phyloP scores from a whole-genome alignment of 2,888 invertebrate genomes.

The Polylopha cassiicola region DNA sequence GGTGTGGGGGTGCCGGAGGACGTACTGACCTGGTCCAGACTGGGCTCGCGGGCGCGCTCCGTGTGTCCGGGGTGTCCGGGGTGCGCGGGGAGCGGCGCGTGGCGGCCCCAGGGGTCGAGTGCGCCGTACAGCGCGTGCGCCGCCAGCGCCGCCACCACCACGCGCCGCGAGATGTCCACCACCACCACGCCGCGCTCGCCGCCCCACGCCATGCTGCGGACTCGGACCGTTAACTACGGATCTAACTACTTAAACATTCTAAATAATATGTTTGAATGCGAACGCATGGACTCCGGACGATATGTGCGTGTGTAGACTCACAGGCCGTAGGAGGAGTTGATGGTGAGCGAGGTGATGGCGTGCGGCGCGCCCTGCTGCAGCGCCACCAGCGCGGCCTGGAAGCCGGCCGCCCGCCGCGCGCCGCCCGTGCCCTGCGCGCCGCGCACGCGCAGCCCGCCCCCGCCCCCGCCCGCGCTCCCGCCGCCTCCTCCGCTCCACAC shows the following conservation, averaged over 20 bases:
- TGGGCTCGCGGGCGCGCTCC: constrained; percentile 87
- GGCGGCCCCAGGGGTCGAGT: constrained; percentile 81
- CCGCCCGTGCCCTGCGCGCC: constrained; percentile 62
- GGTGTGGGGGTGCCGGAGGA: constrained; percentile 9
- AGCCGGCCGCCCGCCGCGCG: constrained; percentile 92
- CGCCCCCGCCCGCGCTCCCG: constrained; percentile 27
- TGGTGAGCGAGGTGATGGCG: constrained; percentile 91
- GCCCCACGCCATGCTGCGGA: constrained; percentile 95
- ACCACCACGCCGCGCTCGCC: constrained; percentile 97
- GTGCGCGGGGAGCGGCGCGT: constrained; percentile 85
- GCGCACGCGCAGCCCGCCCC: constrained; percentile 52
- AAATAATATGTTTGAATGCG: neutral
- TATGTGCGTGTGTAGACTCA: constrained; percentile 77
- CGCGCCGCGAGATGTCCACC: constrained; percentile 94
- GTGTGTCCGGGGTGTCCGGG: constrained; percentile 70
- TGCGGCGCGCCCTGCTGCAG: constrained; percentile 91
- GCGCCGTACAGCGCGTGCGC: constrained; percentile 95
- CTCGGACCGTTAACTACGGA: neutral
- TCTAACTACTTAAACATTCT: too few relatives aligned
- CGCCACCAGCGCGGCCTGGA: constrained; percentile 97
- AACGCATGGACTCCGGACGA: neutral
- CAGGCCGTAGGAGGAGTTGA: constrained; percentile 98
- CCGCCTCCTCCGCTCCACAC: constrained; percentile 33
- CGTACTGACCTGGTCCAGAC: constrained; percentile 90
- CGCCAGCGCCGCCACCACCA: constrained; percentile 90